Conservation (phyloP, 2,113 vertebrate genomes). For the Alethe diademata region DNA sequence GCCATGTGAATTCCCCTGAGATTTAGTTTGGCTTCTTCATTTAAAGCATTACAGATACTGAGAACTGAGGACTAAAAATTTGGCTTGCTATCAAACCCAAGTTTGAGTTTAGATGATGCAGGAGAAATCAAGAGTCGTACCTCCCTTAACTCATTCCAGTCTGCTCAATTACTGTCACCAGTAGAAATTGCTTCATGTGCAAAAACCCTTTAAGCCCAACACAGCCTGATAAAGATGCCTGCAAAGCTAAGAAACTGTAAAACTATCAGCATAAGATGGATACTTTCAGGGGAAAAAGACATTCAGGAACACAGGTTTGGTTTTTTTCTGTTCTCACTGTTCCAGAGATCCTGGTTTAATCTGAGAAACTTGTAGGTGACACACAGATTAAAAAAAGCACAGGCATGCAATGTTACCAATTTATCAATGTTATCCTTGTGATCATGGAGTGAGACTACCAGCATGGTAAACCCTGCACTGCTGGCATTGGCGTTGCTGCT, state of each 20-base stretch:
- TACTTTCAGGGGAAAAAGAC: not conserved
- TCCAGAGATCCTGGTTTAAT: not conserved
- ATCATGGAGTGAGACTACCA: not conserved
- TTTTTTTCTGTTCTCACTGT: not conserved
- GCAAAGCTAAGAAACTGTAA: not conserved
- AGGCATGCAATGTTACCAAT: not conserved
- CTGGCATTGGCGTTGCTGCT: not conserved
- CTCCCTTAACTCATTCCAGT: constrained; percentile 9
- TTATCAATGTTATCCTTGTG: not conserved
- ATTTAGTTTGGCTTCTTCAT: constrained; percentile 13
- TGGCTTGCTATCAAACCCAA: constrained; percentile 41
- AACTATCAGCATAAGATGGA: not conserved
- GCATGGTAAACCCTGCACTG: not conserved
- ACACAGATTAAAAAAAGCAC: not conserved
- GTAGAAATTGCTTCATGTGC: not conserved
- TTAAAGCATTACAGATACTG: constrained; percentile 33
- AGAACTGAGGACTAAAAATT: constrained; percentile 16
- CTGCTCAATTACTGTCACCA: not conserved
- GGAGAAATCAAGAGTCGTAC: not conserved
- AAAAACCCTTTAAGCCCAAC: not conserved
- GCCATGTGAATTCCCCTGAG: constrained; percentile 41
- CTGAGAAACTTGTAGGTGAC: not conserved
- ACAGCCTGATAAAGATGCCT: not conserved
- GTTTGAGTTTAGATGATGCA: not conserved
- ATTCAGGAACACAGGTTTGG: not conserved